phyloP scores from a whole-genome alignment of 1,140 invertebrate genomes.

The Eubasilissa regina region DNA sequence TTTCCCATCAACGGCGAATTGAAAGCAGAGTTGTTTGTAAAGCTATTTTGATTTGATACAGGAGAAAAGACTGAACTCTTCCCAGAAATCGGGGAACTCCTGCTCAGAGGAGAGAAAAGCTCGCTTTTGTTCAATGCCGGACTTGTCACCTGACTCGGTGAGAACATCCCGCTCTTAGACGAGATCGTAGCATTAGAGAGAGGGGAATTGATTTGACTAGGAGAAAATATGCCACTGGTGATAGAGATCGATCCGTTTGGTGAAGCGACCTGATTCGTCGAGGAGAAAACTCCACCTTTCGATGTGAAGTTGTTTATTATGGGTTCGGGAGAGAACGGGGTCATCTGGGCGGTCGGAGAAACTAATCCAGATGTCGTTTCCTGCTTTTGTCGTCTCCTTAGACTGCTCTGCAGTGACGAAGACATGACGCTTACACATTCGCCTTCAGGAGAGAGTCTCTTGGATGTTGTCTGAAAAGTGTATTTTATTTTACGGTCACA shows the following conservation, averaged over 20 bases:
- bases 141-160: slow-evolving; percentile 68
- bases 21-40: slow-evolving; percentile 63
- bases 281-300: slow-evolving; percentile 64
- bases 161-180: slow-evolving; percentile 71
- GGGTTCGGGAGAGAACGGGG: slow-evolving; percentile 66
- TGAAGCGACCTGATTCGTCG: slow-evolving; percentile 71
- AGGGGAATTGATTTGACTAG: slow-evolving; percentile 72
- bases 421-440: slow-evolving; percentile 71
- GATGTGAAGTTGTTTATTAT: slow-evolving; percentile 67
- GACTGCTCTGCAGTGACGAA: slow-evolving; percentile 70
- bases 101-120: slow-evolving; percentile 68
- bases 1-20: slow-evolving; percentile 71
- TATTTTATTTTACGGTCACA: slow-evolving; percentile 32
- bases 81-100: slow-evolving; percentile 68
- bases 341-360: slow-evolving; percentile 66
- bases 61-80: slow-evolving; percentile 69
- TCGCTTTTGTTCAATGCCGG: slow-evolving; percentile 67
- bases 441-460: slow-evolving; percentile 71
- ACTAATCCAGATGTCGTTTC: slow-evolving; percentile 64
- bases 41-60: slow-evolving; percentile 63
- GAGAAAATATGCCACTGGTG: slow-evolving; percentile 72
- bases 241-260: slow-evolving; percentile 73
- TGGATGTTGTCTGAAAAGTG: slow-evolving; percentile 60
- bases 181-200: slow-evolving; percentile 72
- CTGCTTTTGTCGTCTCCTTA: slow-evolving; percentile 68